A percentile compares a stretch with the other conserved stretches of the same genome.
Conservation (phyloP, 2,113 vertebrate species). For the Xiphophorus couchianus region DNA sequence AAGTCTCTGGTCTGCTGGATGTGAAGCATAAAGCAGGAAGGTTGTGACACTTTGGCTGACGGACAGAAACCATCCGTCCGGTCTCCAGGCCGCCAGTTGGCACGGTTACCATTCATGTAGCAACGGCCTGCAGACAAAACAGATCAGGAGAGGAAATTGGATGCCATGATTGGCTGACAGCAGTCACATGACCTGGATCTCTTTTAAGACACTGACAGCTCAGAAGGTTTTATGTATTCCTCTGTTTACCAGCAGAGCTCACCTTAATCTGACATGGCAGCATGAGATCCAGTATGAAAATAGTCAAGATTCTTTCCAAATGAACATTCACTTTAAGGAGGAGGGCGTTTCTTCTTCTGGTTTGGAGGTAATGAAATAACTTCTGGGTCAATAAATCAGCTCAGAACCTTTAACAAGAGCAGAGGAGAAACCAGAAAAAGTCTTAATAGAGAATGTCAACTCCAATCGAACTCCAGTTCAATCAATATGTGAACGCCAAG, state of each 20-base stretch:
- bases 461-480: no score
- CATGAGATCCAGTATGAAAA: constrained; percentile 10
- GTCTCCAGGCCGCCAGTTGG: constrained; percentile 7
- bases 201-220: constrained; percentile 20
- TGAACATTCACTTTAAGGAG: constrained; percentile 1
- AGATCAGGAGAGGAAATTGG: constrained; percentile 12
- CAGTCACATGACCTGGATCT: constrained; percentile 7
- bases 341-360: not conserved
- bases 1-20: not conserved
- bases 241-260: constrained; percentile 5
- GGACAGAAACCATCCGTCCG: not conserved
- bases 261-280: constrained; percentile 6
- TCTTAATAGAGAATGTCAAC: not conserved
- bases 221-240: constrained; percentile 3
- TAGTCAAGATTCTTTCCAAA: not conserved
- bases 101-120: not conserved
- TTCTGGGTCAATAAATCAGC: no score
- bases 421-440: not conserved
- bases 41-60: not conserved
- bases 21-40: not conserved
- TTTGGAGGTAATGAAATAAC: not conserved
- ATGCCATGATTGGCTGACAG: constrained; percentile 8
- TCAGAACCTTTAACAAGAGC: no score
- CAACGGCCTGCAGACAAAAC: constrained; percentile 11
- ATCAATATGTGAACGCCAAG: no score